Base-by-base conservation (phyloP, 2,888 invertebrate species). In the Mythimna pallens region DNA sequence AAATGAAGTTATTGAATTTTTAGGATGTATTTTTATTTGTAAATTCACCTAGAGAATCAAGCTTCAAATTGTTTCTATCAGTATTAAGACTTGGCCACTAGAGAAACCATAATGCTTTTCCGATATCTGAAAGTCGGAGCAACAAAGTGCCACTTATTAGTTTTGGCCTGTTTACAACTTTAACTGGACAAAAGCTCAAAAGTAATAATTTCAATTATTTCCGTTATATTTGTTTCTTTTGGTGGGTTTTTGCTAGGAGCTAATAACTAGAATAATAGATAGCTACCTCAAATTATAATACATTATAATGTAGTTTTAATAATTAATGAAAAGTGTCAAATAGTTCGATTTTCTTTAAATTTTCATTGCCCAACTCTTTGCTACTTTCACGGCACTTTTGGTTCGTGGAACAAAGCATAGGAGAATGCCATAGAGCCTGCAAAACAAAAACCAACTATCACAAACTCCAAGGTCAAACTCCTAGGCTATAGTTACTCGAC, bases 1-100 rank as follows among this genome's bases (percentile, higher is more conserved):
- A 14, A 40, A 65, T 64, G 34, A 64, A 61, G 61, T 61, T 65
- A 68, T 40, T 30, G 25, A 52, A 47, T 57, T 54, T 81, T 71
- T 14, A 30, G 59, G 17, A 66, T 43, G 6, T 34, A 59, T 30
- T 20, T 70, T 55, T 70, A 17, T 40, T 25, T 52, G 14, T n/a
- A 43, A 76, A 40, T n/a, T n/a, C 9, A 7, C 20, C 25, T 34
- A 34, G 34, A 34, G 34, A 34, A 7, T 34, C 25, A 25, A 30
- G 9, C 47, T 47, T 43, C 54, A 17, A 17, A 36, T 17, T 54
- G 25, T 47, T 65, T 36, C 17, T 12, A 17, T 14, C 10, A n/a
- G 43, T 43, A 43, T 54, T 9, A 7, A 3, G 52, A 17, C 6
- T 54, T 54, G 12, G 34, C 3, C 34, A 43, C 43, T 65, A 36